Percentiles rank a stretch among this genome's conserved stretches.
These are phyloP conservation scores for Anagrus nilaparvatae DNA, from an alignment of 1,140 invertebrate genomes.

Conservation along the genomic window DNA sequence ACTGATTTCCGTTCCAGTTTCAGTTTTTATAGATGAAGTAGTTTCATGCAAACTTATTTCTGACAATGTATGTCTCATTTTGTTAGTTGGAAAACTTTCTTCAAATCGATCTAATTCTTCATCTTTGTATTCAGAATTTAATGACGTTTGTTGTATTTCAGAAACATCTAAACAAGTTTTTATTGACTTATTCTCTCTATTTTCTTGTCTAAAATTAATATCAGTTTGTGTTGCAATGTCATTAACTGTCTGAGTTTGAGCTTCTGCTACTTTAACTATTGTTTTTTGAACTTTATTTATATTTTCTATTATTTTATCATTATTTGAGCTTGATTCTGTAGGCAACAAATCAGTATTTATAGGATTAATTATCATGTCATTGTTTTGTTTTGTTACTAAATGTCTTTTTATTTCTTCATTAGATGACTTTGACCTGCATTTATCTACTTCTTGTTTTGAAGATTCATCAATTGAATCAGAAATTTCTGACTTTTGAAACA, in stretches of 20 bases:
- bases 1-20: constrained; percentile 41
- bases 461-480: constrained; percentile 38
- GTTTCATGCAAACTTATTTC: constrained; percentile 42
- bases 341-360: constrained; percentile 11
- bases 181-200: no score
- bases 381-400: constrained; percentile 13
- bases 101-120: constrained; percentile 34
- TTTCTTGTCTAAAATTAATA: constrained; percentile 19
- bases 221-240: constrained; percentile 41
- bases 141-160: constrained; percentile 25
- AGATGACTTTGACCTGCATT: constrained; percentile 28
- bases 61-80: constrained; percentile 37
- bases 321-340: no score
- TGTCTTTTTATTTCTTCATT: constrained; percentile 20
- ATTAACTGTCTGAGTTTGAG: constrained; percentile 40
- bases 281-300: constrained; percentile 18
- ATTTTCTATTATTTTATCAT: constrained; percentile 13
- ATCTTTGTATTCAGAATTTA: constrained; percentile 30
- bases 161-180: constrained; percentile 18
- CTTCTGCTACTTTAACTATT: constrained; percentile 30
- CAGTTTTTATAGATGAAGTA: constrained; percentile 40
- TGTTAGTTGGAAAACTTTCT: constrained; percentile 32
- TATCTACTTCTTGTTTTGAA: constrained; percentile 31
- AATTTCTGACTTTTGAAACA: constrained; percentile 39
- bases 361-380: constrained; percentile 17